phyloP scores from a whole-genome alignment of 2,888 invertebrate species.

The Syrista parreyssii region DNA sequence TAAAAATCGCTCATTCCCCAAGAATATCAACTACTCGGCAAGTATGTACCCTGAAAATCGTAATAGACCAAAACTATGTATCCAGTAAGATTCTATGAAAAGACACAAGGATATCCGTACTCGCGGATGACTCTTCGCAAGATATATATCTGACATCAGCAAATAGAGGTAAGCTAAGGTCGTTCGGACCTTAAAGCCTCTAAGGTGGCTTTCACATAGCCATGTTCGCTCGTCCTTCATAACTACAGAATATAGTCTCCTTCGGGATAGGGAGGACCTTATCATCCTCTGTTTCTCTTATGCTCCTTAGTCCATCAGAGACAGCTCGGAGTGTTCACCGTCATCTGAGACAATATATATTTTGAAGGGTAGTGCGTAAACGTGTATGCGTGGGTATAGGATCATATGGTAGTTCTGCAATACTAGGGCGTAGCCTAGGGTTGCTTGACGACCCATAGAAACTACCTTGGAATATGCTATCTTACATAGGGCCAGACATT shows the following conservation, averaged over 20 bases:
- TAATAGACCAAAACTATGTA: background rate
- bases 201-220: background rate
- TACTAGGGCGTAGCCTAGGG: background rate
- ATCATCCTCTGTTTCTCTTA: constrained; percentile 1
- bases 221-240: background rate
- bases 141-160: background rate
- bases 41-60: background rate
- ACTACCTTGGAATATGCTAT: background rate
- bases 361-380: background rate
- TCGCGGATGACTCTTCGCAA: background rate
- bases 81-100: background rate
- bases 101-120: background rate
- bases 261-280: background rate
- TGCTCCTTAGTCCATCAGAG: background rate
- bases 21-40: background rate
- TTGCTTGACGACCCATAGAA: background rate
- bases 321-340: background rate
- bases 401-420: background rate
- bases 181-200: background rate
- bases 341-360: background rate
- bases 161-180: background rate
- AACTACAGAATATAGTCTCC: background rate
- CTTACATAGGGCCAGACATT: background rate
- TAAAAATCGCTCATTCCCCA: background rate
- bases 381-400: background rate